Evolutionary conservation across 2,797 vertebrate species (phyloP).

Genomic region (Pogonophryne albipinna): DNA sequence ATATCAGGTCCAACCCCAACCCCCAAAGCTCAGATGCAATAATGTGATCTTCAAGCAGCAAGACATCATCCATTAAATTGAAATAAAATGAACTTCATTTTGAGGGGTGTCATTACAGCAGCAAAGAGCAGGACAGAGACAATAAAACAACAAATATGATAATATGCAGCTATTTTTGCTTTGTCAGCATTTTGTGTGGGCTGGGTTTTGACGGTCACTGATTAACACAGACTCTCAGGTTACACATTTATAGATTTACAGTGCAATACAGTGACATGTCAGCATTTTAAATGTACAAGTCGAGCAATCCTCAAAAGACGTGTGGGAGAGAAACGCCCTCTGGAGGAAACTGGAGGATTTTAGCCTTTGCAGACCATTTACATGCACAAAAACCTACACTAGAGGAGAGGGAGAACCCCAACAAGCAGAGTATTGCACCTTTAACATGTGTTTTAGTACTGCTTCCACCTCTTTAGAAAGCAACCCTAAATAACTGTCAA

Average conservation of each 20-base stretch:
- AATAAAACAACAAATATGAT: not conserved
- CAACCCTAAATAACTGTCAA: too few relatives aligned
- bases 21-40: slow-evolving; percentile 31
- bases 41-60: slow-evolving; percentile 48
- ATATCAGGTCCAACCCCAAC: slow-evolving; percentile 38
- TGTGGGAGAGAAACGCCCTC: not conserved
- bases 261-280: not conserved
- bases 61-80: slow-evolving; percentile 30
- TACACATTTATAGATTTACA: slow-evolving; percentile 17
- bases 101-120: not conserved
- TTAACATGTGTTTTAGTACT: too few relatives aligned
- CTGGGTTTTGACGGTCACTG: slow-evolving; percentile 1
- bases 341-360: too few relatives aligned
- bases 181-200: not conserved
- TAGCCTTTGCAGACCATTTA: too few relatives aligned
- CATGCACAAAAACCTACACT: too few relatives aligned
- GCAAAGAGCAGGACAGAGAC: slow-evolving; percentile 1
- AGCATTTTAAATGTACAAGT: not conserved
- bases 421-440: too few relatives aligned
- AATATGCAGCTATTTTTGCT: not conserved
- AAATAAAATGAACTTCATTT: slow-evolving; percentile 48
- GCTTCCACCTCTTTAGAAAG: too few relatives aligned
- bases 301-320: not conserved
- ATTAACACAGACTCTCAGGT: slow-evolving; percentile 38
- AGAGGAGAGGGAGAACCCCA: too few relatives aligned